Evolutionary conservation across 2,797 vertebrate genomes (phyloP).

Genomic region (Sphaeramia orbicularis): DNA sequence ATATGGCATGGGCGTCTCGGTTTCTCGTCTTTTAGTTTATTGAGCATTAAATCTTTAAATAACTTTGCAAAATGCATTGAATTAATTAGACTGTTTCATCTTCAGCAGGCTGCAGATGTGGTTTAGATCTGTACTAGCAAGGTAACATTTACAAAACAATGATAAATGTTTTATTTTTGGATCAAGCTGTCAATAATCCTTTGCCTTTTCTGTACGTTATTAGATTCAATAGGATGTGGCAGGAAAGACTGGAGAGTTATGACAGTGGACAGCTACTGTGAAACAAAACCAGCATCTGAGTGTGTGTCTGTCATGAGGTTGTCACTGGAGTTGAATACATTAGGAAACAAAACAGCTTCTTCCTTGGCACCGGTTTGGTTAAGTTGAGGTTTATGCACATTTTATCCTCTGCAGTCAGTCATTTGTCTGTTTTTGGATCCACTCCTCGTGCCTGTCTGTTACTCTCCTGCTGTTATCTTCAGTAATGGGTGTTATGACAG

Average conservation of each 20-base stretch:
- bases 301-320: constrained; percentile 7
- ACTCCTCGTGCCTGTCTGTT: constrained; percentile 2
- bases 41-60: too few relatives aligned
- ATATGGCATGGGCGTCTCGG: too few relatives aligned
- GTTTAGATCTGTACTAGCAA: background rate
- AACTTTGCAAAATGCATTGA: too few relatives aligned
- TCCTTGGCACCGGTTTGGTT: constrained; percentile 1
- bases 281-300: constrained; percentile 26
- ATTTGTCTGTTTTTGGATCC: constrained; percentile 4
- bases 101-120: too few relatives aligned
- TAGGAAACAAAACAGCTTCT: too few relatives aligned
- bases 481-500: constrained; percentile 35
- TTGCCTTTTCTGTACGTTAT: constrained; percentile 33
- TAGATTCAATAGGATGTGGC: constrained; percentile 49
- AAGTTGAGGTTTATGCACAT: background rate
- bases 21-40: too few relatives aligned
- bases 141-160: constrained; percentile 6
- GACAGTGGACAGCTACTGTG: constrained; percentile 42
- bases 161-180: constrained; percentile 8
- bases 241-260: constrained; percentile 41
- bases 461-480: constrained; percentile 17
- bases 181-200: constrained; percentile 31
- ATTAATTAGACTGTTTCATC: too few relatives aligned
- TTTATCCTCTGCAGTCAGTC: background rate
- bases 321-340: too few relatives aligned